Conservation (phyloP, 2,797 vertebrate species). For the Crenichthys baileyi region DNA sequence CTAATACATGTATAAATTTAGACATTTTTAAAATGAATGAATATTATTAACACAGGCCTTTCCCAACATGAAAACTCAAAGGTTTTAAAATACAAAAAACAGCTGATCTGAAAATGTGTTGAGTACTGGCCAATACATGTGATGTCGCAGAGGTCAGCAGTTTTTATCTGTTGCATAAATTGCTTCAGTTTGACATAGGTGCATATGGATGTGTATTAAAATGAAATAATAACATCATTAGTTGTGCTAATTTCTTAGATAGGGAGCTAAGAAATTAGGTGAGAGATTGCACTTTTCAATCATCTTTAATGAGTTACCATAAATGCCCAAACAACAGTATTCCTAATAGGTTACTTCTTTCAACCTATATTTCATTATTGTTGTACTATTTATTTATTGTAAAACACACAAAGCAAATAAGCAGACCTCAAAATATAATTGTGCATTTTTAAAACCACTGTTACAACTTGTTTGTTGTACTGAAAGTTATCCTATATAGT, state of each 20-base stretch:
- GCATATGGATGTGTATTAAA: slow-evolving; percentile 1
- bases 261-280: not conserved
- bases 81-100: not conserved
- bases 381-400: not conserved
- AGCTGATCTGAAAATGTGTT: slow-evolving; percentile 10
- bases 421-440: no score
- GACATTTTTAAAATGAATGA: not conserved
- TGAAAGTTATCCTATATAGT: no score
- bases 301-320: not conserved
- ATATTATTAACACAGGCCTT: not conserved
- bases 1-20: not conserved
- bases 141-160: no score
- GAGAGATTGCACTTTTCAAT: not conserved
- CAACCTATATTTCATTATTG: not conserved
- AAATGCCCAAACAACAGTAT: not conserved
- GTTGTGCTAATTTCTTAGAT: slow-evolving; percentile 4
- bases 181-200: slow-evolving; percentile 11
- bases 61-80: not conserved
- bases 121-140: no score
- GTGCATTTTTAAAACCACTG: no score
- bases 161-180: not conserved
- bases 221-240: slow-evolving; percentile 9
- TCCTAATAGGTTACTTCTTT: not conserved
- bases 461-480: no score
- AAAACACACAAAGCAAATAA: not conserved